A percentile compares a stretch with the other conserved stretches of the same genome.
These are phyloP conservation scores for Tetramorium simillimum DNA, from an alignment of 1,140 invertebrate genomes.

Conservation along the genomic window DNA sequence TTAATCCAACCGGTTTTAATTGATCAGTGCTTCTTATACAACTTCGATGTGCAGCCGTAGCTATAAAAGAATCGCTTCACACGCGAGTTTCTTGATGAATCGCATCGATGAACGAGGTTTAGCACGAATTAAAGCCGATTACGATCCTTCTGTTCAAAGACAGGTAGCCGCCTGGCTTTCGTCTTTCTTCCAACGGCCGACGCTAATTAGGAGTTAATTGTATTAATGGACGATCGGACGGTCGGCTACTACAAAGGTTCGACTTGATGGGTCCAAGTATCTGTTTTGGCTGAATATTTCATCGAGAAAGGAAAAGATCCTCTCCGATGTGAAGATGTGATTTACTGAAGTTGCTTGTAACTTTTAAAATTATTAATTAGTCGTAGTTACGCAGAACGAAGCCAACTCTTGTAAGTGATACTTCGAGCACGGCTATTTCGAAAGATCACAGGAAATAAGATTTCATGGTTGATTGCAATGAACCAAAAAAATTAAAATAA, in stretches of 20 bases:
- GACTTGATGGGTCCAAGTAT: conserved; percentile 41
- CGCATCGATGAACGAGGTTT: conserved; percentile 29
- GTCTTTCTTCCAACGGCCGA: conserved; percentile 35
- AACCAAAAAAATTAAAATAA: neutral
- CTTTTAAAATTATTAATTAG: conserved; percentile 12
- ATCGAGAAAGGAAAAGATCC: conserved; percentile 25
- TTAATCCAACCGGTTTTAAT: conserved; percentile 38
- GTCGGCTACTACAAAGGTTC: conserved; percentile 69
- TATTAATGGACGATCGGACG: conserved; percentile 68
- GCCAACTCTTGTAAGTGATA: neutral
- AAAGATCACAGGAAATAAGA: neutral
- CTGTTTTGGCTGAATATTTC: conserved; percentile 55
- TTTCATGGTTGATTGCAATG: neutral
- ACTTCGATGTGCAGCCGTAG: neutral
- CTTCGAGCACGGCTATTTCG: neutral
- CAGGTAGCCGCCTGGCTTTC: conserved; percentile 62
- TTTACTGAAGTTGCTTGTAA: neutral
- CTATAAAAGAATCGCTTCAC: conserved; percentile 26
- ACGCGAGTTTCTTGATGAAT: conserved; percentile 28
- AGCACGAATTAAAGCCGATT: conserved; percentile 56
- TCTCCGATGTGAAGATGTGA: neutral
- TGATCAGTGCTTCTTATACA: neutral
- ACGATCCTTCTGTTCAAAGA: conserved; percentile 52
- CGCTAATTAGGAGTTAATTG: conserved; percentile 72
- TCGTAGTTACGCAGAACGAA: neutral